Evolutionary conservation across 2,888 invertebrate genomes (phyloP).

Genomic region (Apocheima hispidaria): DNA sequence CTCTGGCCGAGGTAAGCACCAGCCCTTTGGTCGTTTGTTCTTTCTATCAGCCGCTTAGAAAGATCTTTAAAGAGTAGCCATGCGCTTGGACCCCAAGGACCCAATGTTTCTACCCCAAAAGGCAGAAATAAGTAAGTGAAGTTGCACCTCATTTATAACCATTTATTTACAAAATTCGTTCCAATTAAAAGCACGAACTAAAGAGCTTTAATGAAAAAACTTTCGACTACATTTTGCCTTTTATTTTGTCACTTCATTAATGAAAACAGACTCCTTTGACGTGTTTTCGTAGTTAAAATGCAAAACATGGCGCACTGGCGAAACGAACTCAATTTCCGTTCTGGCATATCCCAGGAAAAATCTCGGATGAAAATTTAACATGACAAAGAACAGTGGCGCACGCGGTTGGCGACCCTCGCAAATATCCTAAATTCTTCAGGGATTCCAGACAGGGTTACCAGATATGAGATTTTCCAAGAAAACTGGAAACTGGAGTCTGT

Average conservation of each 20-base stretch:
- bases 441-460: constrained; percentile 24
- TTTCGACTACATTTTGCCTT: neutral
- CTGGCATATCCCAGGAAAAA: constrained; percentile 37
- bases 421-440: constrained; percentile 32
- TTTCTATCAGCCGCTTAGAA: no score
- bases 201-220: constrained; percentile 19
- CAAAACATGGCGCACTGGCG: constrained; percentile 33
- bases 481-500: neutral
- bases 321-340: constrained; percentile 39
- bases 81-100: no score
- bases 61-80: no score
- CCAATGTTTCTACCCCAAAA: no score
- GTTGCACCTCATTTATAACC: neutral
- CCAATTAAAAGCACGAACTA: neutral
- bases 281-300: constrained; percentile 33
- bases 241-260: constrained; percentile 23
- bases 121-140: no score
- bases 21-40: no score
- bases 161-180: neutral
- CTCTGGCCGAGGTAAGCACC: no score
- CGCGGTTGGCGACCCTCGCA: constrained; percentile 23
- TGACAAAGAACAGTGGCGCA: constrained; percentile 40
- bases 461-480: neutral
- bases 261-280: constrained; percentile 28
- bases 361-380: constrained; percentile 44